A percentile compares a stretch with the other conserved stretches of the same genome.
phyloP scores from a whole-genome alignment of 64 coral and sea anemone species.

The Porites australiensis region DNA sequence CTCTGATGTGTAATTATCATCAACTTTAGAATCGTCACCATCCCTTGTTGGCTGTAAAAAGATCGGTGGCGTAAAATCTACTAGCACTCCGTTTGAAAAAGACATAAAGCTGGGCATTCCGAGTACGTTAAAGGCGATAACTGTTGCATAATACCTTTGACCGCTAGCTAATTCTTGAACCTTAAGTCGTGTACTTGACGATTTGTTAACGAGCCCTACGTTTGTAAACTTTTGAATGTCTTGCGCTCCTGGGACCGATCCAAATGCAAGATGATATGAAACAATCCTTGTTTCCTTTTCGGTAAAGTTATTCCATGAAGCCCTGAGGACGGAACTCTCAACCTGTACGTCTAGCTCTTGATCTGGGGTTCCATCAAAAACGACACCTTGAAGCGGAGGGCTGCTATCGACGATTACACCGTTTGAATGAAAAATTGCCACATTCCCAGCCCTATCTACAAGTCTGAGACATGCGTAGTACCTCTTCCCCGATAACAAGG shows the following conservation, averaged over 20 bases:
- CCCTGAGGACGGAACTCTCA: conserved; percentile 73
- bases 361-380: conserved; percentile 76
- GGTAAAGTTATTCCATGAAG: conserved; percentile 78
- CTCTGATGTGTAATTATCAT: conserved; percentile 53
- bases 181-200: conserved; percentile 77
- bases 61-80: conserved; percentile 75
- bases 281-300: conserved; percentile 80
- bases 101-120: conserved; percentile 79
- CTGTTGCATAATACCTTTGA: conserved; percentile 78
- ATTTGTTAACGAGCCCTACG: conserved; percentile 67
- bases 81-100: conserved; percentile 80
- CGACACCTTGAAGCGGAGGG: conserved; percentile 69
- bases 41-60: conserved; percentile 71
- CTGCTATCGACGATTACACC: conserved; percentile 86
- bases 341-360: conserved; percentile 71
- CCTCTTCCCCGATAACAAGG: conserved; percentile 63
- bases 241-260: conserved; percentile 54
- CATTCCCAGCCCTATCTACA: conserved; percentile 83
- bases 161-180: conserved; percentile 76
- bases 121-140: conserved; percentile 79
- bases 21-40: conserved; percentile 38
- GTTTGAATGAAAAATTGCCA: conserved; percentile 75
- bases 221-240: conserved; percentile 91
- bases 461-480: conserved; percentile 89
- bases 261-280: conserved; percentile 81